Evolutionary conservation across 64 coral and sea anemone genomes (phyloP), one percentile per base, ranked within the genome.

Genomic region (Montipora efflorescens): DNA sequence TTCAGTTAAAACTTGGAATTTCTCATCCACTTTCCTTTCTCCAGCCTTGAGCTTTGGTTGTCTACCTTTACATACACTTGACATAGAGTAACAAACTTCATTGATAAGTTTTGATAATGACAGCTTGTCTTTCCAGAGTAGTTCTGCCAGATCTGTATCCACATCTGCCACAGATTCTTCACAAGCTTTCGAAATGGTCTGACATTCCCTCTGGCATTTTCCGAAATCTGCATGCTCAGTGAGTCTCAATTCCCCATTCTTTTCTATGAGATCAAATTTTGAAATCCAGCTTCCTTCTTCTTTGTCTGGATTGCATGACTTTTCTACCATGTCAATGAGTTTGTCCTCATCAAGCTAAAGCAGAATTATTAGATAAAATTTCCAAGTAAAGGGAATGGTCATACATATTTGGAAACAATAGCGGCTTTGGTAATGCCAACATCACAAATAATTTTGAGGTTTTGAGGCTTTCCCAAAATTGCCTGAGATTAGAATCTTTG

Each of bases 211-310:
- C 69, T 68, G 67, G 79, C 98, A 99, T 87, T 84, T 92, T 48
- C 98, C 98, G 82, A 94, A 72, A 44, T 80, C 78, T 18, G 87
- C 67, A 47, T 96, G 74, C 57, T 99, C 98, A 15, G 81, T 50
- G 74, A 99, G 82, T 52, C 84, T 81, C 43, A 99, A 76, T 59
- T 83, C 70, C 59, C 77, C 76, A 87, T 93, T 88, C 49, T 89
- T 94, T 85, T 90, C 89, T 43, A 86, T 69, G 15, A 99, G 22
- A 71, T 99, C 95, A 79, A 99, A 90, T 80, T 96, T 99, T 47
- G 98, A 94, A 13, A 99, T 94, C 98, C 98, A 99, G 15, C 94
- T 95, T 84, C 98, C 98, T 93, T 99, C 98, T 25, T 96, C 92
- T 77, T 89, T 95, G 5, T 95, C 98, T 59, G 98, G 98, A 89